Base-by-base conservation (phyloP, 2,888 invertebrate genomes). In the Ypsolopha sequella region DNA sequence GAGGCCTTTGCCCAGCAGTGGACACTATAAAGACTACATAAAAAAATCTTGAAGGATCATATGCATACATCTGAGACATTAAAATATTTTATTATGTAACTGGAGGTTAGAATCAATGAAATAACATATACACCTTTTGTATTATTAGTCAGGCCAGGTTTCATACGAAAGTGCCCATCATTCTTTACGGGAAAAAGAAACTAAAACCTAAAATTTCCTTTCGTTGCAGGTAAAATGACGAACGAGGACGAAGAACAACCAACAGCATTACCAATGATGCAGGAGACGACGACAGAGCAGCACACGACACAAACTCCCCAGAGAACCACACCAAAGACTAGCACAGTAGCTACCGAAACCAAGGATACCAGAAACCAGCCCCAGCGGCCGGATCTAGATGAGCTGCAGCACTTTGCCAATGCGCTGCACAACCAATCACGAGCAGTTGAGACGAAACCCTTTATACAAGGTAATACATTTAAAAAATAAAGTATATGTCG, bases 401-500 rank as follows among this genome's bases (percentile, higher is more conserved):
- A 85, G 45, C 59, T 85, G 36, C 80, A 81, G 61, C 80, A 76
- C 38, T 81, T 85, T 50, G 85, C 85, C 0, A 77, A 79, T 47
- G 74, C 76, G 2, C 57, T 82, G 50, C 85, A 86, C 46, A 85
- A 85, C 65, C 74, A 80, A 55, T 72, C 73, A 4, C 2, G 4
- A 24, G 24, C 24, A 2, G 59, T 62, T 39, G 58, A 54, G 48
- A 56, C 24, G 4, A 24, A 24, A 24, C 24, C 24, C 24, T 24
- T 24, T 24, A 24, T 24, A 24, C 24, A 24, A 24, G 24, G 24
- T 24, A 24, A 2, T 24, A 24, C 2, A 4, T 24, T 24, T 24
- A n/a, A n/a, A n/a, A n/a, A n/a, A n/a, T n/a, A n/a, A n/a, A n/a
- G n/a, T n/a, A n/a, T n/a, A n/a, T n/a, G n/a, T n/a, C n/a, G n/a